These are phyloP conservation scores for Sebastes fasciatus DNA, from an alignment of 2,113 vertebrate genomes.

Conservation along the genomic window DNA sequence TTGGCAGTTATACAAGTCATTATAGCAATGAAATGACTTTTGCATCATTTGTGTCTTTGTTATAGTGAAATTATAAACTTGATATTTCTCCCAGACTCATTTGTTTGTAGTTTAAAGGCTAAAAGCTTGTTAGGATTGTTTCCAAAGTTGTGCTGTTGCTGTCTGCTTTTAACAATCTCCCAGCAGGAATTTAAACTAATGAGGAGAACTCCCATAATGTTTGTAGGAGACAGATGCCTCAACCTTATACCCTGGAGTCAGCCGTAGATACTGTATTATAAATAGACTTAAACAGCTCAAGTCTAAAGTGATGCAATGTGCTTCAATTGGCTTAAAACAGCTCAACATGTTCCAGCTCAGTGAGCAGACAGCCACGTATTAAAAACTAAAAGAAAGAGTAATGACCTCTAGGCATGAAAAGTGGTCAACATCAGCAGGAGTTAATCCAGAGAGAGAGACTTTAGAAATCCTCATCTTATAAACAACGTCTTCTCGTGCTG, in stretches of 20 bases:
- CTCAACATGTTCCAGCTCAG: neutral
- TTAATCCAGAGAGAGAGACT: slow-evolving; percentile 48
- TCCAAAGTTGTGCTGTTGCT: neutral
- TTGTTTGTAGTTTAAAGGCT: slow-evolving; percentile 1
- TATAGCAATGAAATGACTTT: neutral
- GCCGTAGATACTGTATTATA: slow-evolving; percentile 9
- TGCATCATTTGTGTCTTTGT: neutral
- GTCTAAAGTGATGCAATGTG: slow-evolving; percentile 6
- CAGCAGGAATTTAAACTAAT: neutral
- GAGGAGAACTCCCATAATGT: neutral
- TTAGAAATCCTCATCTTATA: slow-evolving; percentile 46
- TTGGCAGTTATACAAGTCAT: neutral
- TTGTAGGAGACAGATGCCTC: neutral
- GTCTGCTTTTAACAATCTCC: neutral
- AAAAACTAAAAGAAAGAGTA: slow-evolving; percentile 24
- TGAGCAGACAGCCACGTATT: neutral
- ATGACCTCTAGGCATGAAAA: slow-evolving; percentile 21
- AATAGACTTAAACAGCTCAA: slow-evolving; percentile 12
- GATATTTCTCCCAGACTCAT: neutral
- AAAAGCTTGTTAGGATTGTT: neutral
- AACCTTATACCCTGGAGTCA: slow-evolving; percentile 17
- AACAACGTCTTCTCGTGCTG: slow-evolving; percentile 46
- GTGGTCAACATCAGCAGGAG: slow-evolving; percentile 40
- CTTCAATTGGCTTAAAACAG: neutral
- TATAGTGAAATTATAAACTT: neutral